A percentile compares a stretch with the other conserved stretches of the same genome.
Conservation (phyloP, 2,888 invertebrate genomes). For the Cataglyphis cursor region DNA sequence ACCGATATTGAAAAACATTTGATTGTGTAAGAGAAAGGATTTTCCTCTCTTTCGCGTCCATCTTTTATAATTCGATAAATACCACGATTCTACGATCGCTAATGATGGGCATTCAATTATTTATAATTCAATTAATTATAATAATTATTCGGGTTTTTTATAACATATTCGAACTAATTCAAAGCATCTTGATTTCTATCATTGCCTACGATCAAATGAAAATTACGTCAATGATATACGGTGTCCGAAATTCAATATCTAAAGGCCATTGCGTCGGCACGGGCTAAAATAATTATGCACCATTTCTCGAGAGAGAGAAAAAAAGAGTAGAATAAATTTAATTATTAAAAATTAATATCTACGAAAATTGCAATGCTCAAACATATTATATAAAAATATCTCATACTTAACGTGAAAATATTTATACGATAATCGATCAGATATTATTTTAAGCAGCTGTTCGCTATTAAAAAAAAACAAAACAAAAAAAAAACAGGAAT, state of each 20-base stretch:
- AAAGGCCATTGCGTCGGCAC: neutral
- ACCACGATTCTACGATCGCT: neutral
- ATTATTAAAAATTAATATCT: neutral
- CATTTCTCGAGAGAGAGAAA: neutral
- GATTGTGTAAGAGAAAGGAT: conserved; percentile 12
- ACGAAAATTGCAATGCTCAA: neutral
- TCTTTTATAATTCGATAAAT: conserved; percentile 35
- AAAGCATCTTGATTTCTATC: no score
- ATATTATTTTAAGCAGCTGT: neutral
- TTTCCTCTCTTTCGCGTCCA: conserved; percentile 7
- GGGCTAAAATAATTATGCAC: conserved; percentile 21
- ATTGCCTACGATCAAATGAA: neutral
- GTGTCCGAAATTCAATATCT: conserved; percentile 24
- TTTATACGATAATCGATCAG: neutral
- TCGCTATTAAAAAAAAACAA: no score
- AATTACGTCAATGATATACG: conserved; percentile 33
- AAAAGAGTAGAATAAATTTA: neutral
- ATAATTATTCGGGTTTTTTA: no score
- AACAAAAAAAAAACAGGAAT: neutral
- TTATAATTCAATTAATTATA: no score
- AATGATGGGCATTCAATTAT: no score
- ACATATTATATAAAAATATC: neutral
- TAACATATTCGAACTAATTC: no score
- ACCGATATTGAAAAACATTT: conserved; percentile 38
- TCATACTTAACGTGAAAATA: neutral